phyloP scores from a whole-genome alignment of 1,140 invertebrate genomes.

The Camponotus floridanus region DNA sequence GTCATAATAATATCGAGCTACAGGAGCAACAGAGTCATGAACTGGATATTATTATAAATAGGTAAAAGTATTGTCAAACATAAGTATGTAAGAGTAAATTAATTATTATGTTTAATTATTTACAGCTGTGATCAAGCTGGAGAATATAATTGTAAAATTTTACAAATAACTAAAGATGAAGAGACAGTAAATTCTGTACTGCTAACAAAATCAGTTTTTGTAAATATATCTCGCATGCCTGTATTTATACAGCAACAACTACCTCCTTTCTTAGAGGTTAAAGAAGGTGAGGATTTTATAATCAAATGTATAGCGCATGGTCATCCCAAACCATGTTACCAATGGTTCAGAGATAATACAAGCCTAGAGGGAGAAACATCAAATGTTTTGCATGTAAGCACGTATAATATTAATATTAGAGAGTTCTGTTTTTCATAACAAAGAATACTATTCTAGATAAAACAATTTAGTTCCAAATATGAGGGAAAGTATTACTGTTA shows the following conservation, averaged over 20 bases:
- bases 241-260: slow-evolving; percentile 78
- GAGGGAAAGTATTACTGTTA: slow-evolving; percentile 81
- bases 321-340: slow-evolving; percentile 77
- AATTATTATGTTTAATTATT: not conserved
- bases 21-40: slow-evolving; percentile 50
- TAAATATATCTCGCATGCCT: slow-evolving; percentile 72
- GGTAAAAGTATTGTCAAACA: slow-evolving; percentile 51
- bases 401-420: not conserved
- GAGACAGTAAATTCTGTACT: slow-evolving; percentile 49
- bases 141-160: slow-evolving; percentile 76
- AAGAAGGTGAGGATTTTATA: slow-evolving; percentile 71
- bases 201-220: slow-evolving; percentile 67
- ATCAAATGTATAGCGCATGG: slow-evolving; percentile 76
- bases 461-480: slow-evolving; percentile 72
- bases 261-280: slow-evolving; percentile 70
- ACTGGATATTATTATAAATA: slow-evolving; percentile 71
- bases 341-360: slow-evolving; percentile 81
- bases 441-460: slow-evolving; percentile 72
- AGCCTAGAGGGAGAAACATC: slow-evolving; percentile 76
- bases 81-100: not conserved
- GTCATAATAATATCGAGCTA: slow-evolving; percentile 71
- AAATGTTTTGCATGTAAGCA: slow-evolving; percentile 71
- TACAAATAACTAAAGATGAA: slow-evolving; percentile 70
- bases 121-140: slow-evolving; percentile 70
- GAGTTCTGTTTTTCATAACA: not conserved